Conservation (phyloP, 2,797 vertebrate species). For the Clamator glandarius region DNA sequence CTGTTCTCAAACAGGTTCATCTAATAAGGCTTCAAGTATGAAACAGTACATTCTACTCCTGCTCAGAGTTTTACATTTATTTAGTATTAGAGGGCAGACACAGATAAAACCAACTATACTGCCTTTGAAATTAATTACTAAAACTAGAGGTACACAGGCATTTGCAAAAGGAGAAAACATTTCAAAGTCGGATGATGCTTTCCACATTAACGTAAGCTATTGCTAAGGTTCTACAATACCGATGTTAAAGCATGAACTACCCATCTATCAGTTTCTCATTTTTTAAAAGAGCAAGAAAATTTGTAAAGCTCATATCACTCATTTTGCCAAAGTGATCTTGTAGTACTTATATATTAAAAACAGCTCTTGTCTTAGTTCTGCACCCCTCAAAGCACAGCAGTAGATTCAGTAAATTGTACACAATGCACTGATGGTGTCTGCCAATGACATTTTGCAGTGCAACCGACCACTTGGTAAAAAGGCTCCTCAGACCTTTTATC, state of each 20-base stretch:
- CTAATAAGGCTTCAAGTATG: background rate
- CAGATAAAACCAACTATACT: background rate
- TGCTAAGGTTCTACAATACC: background rate
- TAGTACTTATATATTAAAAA: background rate
- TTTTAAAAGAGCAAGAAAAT: background rate
- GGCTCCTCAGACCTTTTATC: background rate
- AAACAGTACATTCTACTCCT: background rate
- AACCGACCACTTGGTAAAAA: background rate
- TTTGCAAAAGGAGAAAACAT: background rate
- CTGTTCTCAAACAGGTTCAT: background rate
- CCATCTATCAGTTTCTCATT: background rate
- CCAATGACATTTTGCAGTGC: accelerated
- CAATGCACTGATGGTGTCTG: background rate
- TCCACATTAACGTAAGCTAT: background rate
- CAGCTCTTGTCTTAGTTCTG: background rate
- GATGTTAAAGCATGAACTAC: background rate
- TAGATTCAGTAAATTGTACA: background rate
- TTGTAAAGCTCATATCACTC: background rate
- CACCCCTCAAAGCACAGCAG: background rate
- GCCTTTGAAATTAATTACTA: background rate
- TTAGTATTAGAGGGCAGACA: background rate
- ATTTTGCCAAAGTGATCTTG: background rate
- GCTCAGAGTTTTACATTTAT: background rate
- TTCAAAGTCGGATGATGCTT: background rate
- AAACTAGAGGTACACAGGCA: background rate